phyloP scores from a whole-genome alignment of 1,140 invertebrate genomes.

The Oryctes rhinoceros region DNA sequence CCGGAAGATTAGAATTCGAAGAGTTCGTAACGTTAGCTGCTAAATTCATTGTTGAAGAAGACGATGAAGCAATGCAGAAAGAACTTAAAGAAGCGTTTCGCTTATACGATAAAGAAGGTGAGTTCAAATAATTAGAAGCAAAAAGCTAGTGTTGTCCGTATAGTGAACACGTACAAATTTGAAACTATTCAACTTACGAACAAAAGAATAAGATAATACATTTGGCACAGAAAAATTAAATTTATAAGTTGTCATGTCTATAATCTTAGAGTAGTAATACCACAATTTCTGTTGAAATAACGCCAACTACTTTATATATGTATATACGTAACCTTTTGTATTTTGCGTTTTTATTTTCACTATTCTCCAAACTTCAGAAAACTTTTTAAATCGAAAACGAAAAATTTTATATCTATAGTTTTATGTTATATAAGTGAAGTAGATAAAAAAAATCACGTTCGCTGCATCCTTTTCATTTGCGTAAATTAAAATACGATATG shows the following conservation, averaged over 20 bases:
- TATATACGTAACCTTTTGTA: too few species aligned
- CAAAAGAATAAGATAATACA: not conserved
- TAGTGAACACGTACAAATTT: too few species aligned
- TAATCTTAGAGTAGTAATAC: not conserved
- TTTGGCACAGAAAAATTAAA: not conserved
- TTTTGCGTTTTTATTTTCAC: too few species aligned
- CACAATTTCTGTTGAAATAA: not conserved
- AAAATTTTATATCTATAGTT: too few species aligned
- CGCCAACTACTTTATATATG: not conserved
- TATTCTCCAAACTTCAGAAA: too few species aligned
- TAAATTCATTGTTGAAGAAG: constrained; percentile 95
- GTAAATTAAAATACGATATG: too few species aligned
- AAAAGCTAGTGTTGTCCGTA: not conserved
- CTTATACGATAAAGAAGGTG: constrained; percentile 77
- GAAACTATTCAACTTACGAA: too few species aligned
- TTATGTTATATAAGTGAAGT: too few species aligned
- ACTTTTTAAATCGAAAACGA: too few species aligned
- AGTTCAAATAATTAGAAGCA: constrained; percentile 44
- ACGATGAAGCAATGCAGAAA: constrained; percentile 91
- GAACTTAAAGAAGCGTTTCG: constrained; percentile 91
- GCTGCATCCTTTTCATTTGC: too few species aligned
- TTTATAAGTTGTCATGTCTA: not conserved
- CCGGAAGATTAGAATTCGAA: constrained; percentile 92
- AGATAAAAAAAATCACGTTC: too few species aligned
- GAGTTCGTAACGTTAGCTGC: constrained; percentile 93